A percentile compares a stretch with the other conserved stretches of the same genome.
Evolutionary conservation across 2,113 vertebrate species (phyloP).

Genomic region (Macquaria ambigua): DNA sequence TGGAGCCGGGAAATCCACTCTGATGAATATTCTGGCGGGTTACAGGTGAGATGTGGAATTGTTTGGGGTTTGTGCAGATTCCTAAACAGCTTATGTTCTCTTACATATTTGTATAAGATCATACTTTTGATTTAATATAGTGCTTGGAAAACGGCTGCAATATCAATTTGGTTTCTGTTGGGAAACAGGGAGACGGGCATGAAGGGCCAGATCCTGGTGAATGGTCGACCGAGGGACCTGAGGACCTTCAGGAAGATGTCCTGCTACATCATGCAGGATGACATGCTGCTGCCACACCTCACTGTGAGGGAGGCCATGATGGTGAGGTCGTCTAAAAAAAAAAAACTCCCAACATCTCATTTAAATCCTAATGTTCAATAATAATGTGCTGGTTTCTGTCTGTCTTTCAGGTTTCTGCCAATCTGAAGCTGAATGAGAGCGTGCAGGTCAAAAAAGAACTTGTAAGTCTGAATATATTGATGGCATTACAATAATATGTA

Average conservation of each 20-base stretch:
- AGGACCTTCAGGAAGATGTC: slow-evolving; percentile 99
- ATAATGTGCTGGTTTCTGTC: neutral
- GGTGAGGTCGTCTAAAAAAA: slow-evolving; percentile 85
- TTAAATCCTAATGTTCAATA: neutral
- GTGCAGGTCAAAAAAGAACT: slow-evolving; percentile 96
- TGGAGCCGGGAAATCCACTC: slow-evolving; percentile 95
- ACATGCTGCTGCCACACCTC: slow-evolving; percentile 97
- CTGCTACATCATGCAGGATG: slow-evolving; percentile 99
- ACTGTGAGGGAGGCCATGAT: slow-evolving; percentile 96
- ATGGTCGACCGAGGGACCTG: slow-evolving; percentile 90
- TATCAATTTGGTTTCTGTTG: slow-evolving; percentile 15
- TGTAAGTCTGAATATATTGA: slow-evolving; percentile 83
- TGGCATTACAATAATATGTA: neutral
- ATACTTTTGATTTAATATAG: neutral
- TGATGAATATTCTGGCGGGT: slow-evolving; percentile 99
- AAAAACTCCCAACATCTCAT: neutral
- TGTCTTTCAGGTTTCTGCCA: slow-evolving; percentile 91
- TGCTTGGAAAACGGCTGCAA: neutral
- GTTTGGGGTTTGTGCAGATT: neutral
- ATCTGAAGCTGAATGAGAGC: slow-evolving; percentile 96
- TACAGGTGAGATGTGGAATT: slow-evolving; percentile 89
- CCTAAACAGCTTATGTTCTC: neutral
- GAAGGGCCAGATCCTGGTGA: slow-evolving; percentile 97
- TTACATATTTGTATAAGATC: no score
- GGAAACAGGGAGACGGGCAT: slow-evolving; percentile 92